A percentile compares a stretch with the other conserved stretches of the same genome.
Conservation (phyloP, 2,113 vertebrate species). For the Myrmecophaga tridactyla region DNA sequence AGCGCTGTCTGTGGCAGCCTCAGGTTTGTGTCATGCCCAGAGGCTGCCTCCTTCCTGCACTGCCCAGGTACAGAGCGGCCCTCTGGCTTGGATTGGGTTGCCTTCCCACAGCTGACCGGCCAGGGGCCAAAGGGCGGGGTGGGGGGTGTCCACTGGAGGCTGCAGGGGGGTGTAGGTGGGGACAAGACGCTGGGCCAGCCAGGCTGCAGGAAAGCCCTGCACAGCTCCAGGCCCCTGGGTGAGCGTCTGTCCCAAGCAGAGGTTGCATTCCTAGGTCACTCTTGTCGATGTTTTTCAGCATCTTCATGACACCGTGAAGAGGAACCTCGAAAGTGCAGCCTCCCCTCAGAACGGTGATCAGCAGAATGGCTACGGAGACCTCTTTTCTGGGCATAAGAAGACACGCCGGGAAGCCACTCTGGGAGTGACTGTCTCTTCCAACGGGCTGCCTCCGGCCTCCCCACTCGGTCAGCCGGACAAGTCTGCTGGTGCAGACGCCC, state of each 20-base stretch:
- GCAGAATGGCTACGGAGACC: conserved; percentile 91
- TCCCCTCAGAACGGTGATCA: conserved; percentile 92
- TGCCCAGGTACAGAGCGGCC: not conserved
- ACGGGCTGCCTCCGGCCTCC: conserved; percentile 85
- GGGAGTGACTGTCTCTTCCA: conserved; percentile 85
- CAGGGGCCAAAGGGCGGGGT: no score
- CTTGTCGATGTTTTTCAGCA: conserved; percentile 81
- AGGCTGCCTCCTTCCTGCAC: not conserved
- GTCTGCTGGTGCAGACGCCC: conserved; percentile 78
- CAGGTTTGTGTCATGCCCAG: not conserved
- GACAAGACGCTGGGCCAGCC: no score
- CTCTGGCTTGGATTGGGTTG: not conserved
- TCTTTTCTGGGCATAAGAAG: conserved; percentile 92
- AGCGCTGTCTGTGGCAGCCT: not conserved
- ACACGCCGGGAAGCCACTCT: conserved; percentile 87
- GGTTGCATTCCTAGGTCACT: not conserved
- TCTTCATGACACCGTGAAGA: conserved; percentile 95
- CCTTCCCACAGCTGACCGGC: not conserved
- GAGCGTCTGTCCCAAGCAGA: not conserved
- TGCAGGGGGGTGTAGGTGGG: not conserved
- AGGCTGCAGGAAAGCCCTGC: not conserved
- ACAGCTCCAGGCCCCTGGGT: no score
- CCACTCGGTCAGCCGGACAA: conserved; percentile 89
- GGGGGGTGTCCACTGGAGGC: not conserved
- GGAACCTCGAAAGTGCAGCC: conserved; percentile 90